Percentiles rank a stretch among this genome's conserved stretches.
These are phyloP conservation scores for Paramormyrops kingsleyae DNA, from an alignment of 2,113 vertebrate species.

Conservation along the genomic window DNA sequence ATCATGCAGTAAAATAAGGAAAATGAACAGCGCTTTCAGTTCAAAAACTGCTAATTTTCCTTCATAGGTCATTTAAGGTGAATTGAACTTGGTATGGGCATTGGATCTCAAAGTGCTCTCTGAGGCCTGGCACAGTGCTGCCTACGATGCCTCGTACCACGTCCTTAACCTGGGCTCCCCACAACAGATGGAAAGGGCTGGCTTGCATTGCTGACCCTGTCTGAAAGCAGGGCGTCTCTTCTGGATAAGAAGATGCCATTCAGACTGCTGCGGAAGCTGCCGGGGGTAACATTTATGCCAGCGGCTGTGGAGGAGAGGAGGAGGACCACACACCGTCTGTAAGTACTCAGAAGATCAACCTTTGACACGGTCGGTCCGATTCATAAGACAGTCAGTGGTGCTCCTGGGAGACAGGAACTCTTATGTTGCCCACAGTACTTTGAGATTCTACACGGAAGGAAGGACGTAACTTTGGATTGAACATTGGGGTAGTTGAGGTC, in stretches of 20 bases:
- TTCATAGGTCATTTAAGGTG: not conserved
- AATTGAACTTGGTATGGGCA: not conserved
- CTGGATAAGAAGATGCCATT: slow-evolving; percentile 66
- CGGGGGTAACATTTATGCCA: slow-evolving; percentile 61
- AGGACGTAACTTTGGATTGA: too few species aligned
- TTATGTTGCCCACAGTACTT: not conserved
- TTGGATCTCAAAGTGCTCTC: not conserved
- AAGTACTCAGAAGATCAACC: slow-evolving; percentile 22
- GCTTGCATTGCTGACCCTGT: slow-evolving; percentile 62
- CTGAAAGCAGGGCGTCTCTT: slow-evolving; percentile 48
- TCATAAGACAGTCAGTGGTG: not conserved
- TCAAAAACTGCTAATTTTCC: not conserved
- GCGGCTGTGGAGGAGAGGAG: slow-evolving; percentile 58
- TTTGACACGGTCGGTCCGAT: not conserved
- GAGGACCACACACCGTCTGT: slow-evolving; percentile 55
- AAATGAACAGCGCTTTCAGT: not conserved
- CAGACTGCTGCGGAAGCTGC: slow-evolving; percentile 56
- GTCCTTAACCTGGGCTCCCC: slow-evolving; percentile 42
- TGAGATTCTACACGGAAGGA: not conserved
- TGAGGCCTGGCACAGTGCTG: not conserved
- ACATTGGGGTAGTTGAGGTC: too few species aligned
- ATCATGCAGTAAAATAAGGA: not conserved
- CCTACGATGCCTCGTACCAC: not conserved
- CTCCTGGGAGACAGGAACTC: not conserved
- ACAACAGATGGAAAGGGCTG: slow-evolving; percentile 65